Percentiles rank a stretch among this genome's conserved stretches.
Conservation (phyloP, 1,140 invertebrate genomes). For the Halesus radiatus region DNA sequence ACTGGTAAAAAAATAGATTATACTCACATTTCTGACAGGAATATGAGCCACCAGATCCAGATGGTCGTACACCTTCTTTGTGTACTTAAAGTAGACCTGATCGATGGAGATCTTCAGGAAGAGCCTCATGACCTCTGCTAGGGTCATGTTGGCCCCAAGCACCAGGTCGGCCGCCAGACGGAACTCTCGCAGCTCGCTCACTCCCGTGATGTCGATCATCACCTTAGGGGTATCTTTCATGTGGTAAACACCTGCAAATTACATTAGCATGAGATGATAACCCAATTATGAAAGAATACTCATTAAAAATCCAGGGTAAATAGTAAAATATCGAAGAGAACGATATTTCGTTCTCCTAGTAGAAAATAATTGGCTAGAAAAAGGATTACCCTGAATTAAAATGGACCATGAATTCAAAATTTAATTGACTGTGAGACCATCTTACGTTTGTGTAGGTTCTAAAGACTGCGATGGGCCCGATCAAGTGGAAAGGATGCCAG, state of each 20-base stretch:
- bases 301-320: too few species aligned
- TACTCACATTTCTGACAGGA: constrained; percentile 80
- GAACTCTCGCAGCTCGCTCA: constrained; percentile 75
- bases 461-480: too few species aligned
- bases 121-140: constrained; percentile 76
- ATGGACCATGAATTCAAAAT: too few species aligned
- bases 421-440: too few species aligned
- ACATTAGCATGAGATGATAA: not conserved
- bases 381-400: too few species aligned
- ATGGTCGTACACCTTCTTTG: constrained; percentile 67
- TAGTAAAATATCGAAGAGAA: too few species aligned
- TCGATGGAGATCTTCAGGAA: constrained; percentile 71
- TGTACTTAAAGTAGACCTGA: constrained; percentile 68
- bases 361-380: too few species aligned
- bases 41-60: constrained; percentile 81
- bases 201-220: constrained; percentile 81
- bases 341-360: too few species aligned
- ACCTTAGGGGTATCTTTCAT: constrained; percentile 62
- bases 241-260: constrained; percentile 63
- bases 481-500: too few species aligned
- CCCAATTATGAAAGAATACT: too few species aligned
- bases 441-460: too few species aligned
- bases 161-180: constrained; percentile 67
- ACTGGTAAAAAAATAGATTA: too few species aligned
- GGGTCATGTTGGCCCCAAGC: constrained; percentile 76